Evolutionary conservation across 2,113 vertebrate species (phyloP).

Genomic region (Onychostruthus taczanowskii): DNA sequence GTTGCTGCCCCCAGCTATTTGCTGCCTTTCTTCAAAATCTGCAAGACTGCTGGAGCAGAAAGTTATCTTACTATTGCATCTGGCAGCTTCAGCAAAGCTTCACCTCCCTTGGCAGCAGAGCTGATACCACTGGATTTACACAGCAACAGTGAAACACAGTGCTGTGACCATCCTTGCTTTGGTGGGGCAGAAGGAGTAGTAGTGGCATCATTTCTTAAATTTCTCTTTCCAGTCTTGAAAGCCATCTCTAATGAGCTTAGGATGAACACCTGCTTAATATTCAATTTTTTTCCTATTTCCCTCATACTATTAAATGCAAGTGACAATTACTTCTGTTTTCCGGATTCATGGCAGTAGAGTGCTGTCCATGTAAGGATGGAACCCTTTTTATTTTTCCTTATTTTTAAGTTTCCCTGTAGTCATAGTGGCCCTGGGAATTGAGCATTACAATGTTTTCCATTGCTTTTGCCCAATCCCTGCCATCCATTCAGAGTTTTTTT

Average conservation of each 20-base stretch:
- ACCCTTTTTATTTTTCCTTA: background rate
- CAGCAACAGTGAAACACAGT: background rate
- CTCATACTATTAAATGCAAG: background rate
- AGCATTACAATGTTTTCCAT: background rate
- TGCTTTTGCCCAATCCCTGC: background rate
- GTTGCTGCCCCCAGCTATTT: background rate
- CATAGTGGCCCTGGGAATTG: background rate
- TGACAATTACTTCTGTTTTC: background rate
- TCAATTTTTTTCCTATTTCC: fast-evolving
- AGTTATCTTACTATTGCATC: background rate
- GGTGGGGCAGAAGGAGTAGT: background rate
- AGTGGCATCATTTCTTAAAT: background rate
- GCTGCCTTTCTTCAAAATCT: background rate
- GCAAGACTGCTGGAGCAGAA: background rate
- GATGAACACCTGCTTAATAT: background rate
- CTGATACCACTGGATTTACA: background rate
- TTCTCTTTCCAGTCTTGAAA: background rate
- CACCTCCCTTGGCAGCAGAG: background rate
- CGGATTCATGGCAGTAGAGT: background rate
- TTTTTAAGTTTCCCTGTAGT: background rate
- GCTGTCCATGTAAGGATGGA: background rate
- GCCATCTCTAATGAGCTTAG: background rate
- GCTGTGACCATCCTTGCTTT: background rate
- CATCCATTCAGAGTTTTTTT: background rate
- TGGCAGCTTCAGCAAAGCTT: background rate